A percentile compares a stretch with the other conserved stretches of the same genome.
These are phyloP conservation scores for Aphaenogaster floridana DNA, from an alignment of 1,140 invertebrate genomes.

Conservation along the genomic window DNA sequence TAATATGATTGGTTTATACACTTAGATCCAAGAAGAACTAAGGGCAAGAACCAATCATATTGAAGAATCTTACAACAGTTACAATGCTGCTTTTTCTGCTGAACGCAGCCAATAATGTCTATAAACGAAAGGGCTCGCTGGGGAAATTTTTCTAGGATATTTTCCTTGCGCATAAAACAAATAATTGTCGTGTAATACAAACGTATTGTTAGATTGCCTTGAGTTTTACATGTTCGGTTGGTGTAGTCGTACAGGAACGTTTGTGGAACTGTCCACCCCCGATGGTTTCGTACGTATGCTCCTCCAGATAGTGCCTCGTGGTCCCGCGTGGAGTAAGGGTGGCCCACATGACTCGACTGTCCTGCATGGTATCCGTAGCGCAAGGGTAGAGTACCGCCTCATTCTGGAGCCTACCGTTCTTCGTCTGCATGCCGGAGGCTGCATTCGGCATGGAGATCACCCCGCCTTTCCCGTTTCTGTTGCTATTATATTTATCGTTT, in stretches of 20 bases:
- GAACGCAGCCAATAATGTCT: neutral
- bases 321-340: conserved; percentile 93
- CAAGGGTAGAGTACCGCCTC: conserved; percentile 88
- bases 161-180: neutral
- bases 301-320: conserved; percentile 88
- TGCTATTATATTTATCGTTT: conserved; percentile 68
- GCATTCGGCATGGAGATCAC: conserved; percentile 81
- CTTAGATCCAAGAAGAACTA: no score
- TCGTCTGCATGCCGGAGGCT: conserved; percentile 79
- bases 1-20: no score
- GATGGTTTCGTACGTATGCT: conserved; percentile 93
- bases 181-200: conserved; percentile 60
- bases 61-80: no score
- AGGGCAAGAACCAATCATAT: no score
- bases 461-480: conserved; percentile 79
- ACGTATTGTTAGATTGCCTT: conserved; percentile 82
- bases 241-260: conserved; percentile 77
- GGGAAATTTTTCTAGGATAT: neutral
- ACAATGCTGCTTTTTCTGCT: no score
- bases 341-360: conserved; percentile 93
- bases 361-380: conserved; percentile 85
- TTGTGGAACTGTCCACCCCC: conserved; percentile 86
- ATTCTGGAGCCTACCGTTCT: conserved; percentile 82
- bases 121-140: neutral
- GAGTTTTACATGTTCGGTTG: conserved; percentile 86